Conservation (phyloP, 2,888 invertebrate species). For the Smittia sp. region DNA sequence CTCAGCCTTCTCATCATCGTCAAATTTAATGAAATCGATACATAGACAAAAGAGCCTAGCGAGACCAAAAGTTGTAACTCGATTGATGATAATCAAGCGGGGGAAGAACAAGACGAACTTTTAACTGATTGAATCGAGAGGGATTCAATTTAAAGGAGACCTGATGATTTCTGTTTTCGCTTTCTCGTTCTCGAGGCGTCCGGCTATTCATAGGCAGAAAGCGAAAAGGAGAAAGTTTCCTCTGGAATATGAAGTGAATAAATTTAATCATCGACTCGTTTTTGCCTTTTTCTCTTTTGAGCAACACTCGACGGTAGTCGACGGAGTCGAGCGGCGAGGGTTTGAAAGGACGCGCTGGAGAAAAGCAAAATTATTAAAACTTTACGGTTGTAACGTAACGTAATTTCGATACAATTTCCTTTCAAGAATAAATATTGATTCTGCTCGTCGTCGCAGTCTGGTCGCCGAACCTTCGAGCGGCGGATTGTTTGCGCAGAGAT, state of each 20-base stretch:
- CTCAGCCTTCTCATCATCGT: not conserved
- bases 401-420: constrained; percentile 37
- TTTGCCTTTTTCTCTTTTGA: not conserved
- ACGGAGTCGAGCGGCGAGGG: not conserved
- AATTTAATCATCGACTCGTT: not conserved
- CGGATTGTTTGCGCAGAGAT: constrained; percentile 33
- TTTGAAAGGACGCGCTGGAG: not conserved
- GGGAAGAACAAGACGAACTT: not conserved
- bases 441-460: constrained; percentile 13
- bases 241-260: not conserved
- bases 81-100: not conserved
- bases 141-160: constrained; percentile 4
- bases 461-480: not conserved
- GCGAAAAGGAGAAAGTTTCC: not conserved
- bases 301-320: not conserved
- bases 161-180: not conserved
- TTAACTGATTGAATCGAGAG: constrained; percentile 1
- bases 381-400: constrained; percentile 35
- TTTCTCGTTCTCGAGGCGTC: not conserved
- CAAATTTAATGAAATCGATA: constrained; percentile 27
- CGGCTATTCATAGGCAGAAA: not conserved
- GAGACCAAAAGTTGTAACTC: constrained; percentile 25
- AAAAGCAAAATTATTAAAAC: constrained; percentile 30
- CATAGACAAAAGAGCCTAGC: not conserved
- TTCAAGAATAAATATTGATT: constrained; percentile 32